These are phyloP conservation scores for Baronia brevicornis DNA, from an alignment of 2,888 invertebrate species.

Conservation along the genomic window DNA sequence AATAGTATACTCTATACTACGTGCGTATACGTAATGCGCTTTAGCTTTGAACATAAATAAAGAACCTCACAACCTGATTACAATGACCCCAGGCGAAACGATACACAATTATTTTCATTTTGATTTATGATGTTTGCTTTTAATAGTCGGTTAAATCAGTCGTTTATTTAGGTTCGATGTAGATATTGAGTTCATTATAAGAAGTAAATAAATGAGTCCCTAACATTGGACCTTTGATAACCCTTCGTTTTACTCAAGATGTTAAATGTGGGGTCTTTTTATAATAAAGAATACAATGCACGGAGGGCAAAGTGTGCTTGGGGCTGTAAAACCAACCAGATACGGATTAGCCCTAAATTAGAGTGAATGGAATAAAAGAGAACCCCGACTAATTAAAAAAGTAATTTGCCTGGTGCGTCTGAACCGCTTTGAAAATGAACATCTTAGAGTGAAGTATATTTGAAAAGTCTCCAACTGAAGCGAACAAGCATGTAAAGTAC, in stretches of 20 bases:
- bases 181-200: slow-evolving; percentile 14
- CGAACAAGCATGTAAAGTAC: too few relatives aligned
- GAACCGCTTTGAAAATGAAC: slow-evolving; percentile 24
- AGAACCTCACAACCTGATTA: slow-evolving; percentile 52
- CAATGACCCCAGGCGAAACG: slow-evolving; percentile 63
- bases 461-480: slow-evolving; percentile 12
- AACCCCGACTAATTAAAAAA: slow-evolving; percentile 54
- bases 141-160: slow-evolving; percentile 23
- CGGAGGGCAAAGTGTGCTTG: slow-evolving; percentile 23
- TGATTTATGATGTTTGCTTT: slow-evolving; percentile 38
- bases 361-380: slow-evolving; percentile 43
- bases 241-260: slow-evolving; percentile 12
- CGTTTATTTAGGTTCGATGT: slow-evolving; percentile 14
- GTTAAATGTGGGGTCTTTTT: slow-evolving; percentile 23
- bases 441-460: slow-evolving; percentile 18
- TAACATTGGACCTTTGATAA: slow-evolving; percentile 10
- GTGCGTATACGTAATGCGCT: slow-evolving; percentile 26
- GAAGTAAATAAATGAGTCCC: slow-evolving; percentile 8
- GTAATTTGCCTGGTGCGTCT: slow-evolving; percentile 41
- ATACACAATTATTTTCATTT: slow-evolving; percentile 53
- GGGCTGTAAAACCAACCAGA: slow-evolving; percentile 25
- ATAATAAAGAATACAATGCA: slow-evolving; percentile 28
- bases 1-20: slow-evolving; percentile 15
- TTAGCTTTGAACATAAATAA: slow-evolving; percentile 43
- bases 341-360: slow-evolving; percentile 32